Evolutionary conservation across 2,113 vertebrate species (phyloP).

Genomic region (Rhombomys opimus): DNA sequence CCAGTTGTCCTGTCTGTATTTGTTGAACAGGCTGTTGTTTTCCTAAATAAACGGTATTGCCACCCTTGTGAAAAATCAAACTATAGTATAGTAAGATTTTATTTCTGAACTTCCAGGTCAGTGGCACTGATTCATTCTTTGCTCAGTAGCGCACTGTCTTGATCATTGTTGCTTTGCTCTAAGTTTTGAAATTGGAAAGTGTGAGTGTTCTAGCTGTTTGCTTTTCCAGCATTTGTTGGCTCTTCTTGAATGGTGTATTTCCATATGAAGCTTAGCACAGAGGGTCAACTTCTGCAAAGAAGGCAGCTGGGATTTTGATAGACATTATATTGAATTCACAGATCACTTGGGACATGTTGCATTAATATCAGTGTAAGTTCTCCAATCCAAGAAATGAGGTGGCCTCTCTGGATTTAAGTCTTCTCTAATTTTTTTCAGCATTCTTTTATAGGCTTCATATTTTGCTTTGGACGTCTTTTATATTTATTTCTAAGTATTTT

Average conservation of each 20-base stretch:
- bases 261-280: background rate
- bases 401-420: background rate
- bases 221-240: slow-evolving; percentile 12
- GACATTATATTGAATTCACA: background rate
- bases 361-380: slow-evolving; percentile 20
- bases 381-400: background rate
- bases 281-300: slow-evolving; percentile 19
- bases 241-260: background rate
- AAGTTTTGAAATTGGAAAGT: slow-evolving; percentile 44
- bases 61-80: background rate
- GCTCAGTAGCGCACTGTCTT: background rate
- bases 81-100: slow-evolving; percentile 17
- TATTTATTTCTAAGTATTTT: slow-evolving; percentile 15
- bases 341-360: background rate
- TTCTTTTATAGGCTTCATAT: background rate
- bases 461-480: background rate
- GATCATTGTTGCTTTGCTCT: slow-evolving; percentile 38
- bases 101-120: background rate
- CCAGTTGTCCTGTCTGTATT: background rate
- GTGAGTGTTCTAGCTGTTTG: background rate
- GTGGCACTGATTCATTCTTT: background rate
- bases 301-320: slow-evolving; percentile 10
- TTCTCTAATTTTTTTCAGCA: slow-evolving; percentile 1
- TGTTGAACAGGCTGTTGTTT: slow-evolving; percentile 4
- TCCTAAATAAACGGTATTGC: background rate